Evolutionary conservation across 1,140 invertebrate species (phyloP), one percentile per base, ranked within the genome.

Genomic region (Ceratitis capitata): DNA sequence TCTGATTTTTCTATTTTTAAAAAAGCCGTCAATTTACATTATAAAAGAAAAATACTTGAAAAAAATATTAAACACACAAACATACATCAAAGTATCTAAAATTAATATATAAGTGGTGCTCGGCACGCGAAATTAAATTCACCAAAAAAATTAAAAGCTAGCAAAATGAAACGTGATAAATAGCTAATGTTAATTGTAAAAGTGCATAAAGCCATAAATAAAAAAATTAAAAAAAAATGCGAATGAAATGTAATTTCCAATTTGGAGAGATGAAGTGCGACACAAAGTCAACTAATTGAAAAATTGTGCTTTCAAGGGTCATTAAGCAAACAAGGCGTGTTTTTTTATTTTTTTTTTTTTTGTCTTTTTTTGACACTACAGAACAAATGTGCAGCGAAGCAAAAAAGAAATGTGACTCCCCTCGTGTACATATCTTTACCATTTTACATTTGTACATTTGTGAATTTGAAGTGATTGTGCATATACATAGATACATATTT

Each of bases 271-370:
- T 39, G 35, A 39, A 26, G 29, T 35, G 64, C 64, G 29, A 69
- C 64, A 69, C 35, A 19, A 69, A 69, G 64, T 32, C 32, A 69
- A 69, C 64, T 69, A 69, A 39, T 69, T 69, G 64, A 69, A 69
- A 69, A 69, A 69, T 69, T 69, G 64, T 69, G 29, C 64, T 69
- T 69, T 69, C 39, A 69, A 69, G 64, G 64, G 64, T 39, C 64
- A 69, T 69, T 69, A 69, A 69, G 39, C 64, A 69, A 42, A 69
- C 64, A 69, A 69, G 32, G 64, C 29, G n/a, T n/a, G n/a, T n/a
- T n/a, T n/a, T n/a, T n/a, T n/a, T n/a, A n/a, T n/a, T n/a, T n/a
- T n/a, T n/a, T n/a, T n/a, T n/a, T n/a, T n/a, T n/a, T n/a, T n/a
- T n/a, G n/a, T 69, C 26, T 29, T 19, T 69, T n/a, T n/a, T 19